A percentile compares a stretch with the other conserved stretches of the same genome.
These are phyloP conservation scores for Crax fasciolata DNA, from an alignment of 2,797 vertebrate genomes.

Conservation along the genomic window DNA sequence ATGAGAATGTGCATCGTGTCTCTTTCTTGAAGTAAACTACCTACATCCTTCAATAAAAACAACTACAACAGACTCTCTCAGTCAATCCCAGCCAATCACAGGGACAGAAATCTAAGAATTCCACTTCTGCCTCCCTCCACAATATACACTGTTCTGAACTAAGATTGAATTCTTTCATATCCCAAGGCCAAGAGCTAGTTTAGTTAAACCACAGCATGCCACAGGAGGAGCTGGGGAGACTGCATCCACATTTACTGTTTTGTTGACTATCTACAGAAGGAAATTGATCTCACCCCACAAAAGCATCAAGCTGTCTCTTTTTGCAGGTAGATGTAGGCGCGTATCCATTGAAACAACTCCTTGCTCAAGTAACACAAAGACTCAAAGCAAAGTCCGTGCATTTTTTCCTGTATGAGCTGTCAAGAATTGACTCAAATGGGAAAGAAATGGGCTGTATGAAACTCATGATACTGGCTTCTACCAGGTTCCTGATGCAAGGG, in stretches of 20 bases:
- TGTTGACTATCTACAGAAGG: neutral
- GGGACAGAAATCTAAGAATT: neutral
- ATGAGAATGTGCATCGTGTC: neutral
- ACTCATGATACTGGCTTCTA: neutral
- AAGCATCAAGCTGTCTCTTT: neutral
- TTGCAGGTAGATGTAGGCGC: neutral
- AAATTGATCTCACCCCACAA: neutral
- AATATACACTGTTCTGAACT: neutral
- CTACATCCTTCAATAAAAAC: slow-evolving; percentile 34
- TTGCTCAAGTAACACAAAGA: neutral
- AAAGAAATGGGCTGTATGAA: neutral
- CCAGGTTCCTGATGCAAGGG: neutral
- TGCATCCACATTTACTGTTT: neutral
- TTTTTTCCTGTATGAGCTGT: neutral
- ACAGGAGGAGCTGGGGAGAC: neutral
- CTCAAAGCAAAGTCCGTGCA: rapidly evolving
- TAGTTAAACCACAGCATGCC: neutral
- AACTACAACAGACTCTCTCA: neutral
- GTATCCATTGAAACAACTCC: neutral
- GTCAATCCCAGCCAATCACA: neutral
- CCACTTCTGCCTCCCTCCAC: neutral
- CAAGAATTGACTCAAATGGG: neutral
- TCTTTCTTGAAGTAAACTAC: neutral
- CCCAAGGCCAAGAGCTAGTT: neutral
- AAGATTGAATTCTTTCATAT: slow-evolving; percentile 18